Conservation (phyloP, 2,888 invertebrate genomes). For the Caenorhabditis zanzibari region DNA sequence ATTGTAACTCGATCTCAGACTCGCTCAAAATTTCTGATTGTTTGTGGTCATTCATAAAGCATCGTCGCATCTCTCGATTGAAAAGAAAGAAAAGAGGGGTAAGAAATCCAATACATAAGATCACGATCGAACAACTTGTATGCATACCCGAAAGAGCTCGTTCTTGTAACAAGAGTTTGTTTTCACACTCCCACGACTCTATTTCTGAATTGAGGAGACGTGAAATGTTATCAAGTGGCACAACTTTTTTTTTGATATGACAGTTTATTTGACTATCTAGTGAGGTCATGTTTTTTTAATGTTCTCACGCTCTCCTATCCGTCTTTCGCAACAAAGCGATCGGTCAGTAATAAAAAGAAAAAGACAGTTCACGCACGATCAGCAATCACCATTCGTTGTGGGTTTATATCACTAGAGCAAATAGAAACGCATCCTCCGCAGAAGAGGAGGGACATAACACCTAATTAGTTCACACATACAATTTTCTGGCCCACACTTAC, state of each 20-base stretch:
- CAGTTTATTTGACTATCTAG: neutral
- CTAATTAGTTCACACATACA: conserved; percentile 37
- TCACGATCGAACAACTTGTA: conserved; percentile 59
- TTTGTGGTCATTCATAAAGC: conserved; percentile 61
- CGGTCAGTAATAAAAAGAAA: neutral
- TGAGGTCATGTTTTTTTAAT: neutral
- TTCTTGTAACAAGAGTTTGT: conserved; percentile 10
- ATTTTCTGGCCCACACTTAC: conserved; percentile 19
- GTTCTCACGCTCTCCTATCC: neutral
- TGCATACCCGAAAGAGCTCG: conserved; percentile 22
- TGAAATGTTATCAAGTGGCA: conserved; percentile 1
- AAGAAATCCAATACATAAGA: conserved; percentile 60
- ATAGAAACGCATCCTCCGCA: conserved; percentile 12
- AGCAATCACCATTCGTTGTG: conserved; percentile 29
- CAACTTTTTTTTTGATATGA: neutral
- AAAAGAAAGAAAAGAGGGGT: conserved; percentile 12
- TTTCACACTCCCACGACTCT: neutral
- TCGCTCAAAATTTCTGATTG: conserved; percentile 57
- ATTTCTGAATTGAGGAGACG: conserved; percentile 6
- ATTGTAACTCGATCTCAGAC: conserved; percentile 40
- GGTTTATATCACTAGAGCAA: conserved; percentile 49
- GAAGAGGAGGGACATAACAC: conserved; percentile 35
- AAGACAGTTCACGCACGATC: conserved; percentile 42
- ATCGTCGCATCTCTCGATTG: conserved; percentile 43
- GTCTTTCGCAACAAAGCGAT: too few relatives aligned